Conservation (phyloP, 2,797 vertebrate genomes). For the Gambusia yucatana region DNA sequence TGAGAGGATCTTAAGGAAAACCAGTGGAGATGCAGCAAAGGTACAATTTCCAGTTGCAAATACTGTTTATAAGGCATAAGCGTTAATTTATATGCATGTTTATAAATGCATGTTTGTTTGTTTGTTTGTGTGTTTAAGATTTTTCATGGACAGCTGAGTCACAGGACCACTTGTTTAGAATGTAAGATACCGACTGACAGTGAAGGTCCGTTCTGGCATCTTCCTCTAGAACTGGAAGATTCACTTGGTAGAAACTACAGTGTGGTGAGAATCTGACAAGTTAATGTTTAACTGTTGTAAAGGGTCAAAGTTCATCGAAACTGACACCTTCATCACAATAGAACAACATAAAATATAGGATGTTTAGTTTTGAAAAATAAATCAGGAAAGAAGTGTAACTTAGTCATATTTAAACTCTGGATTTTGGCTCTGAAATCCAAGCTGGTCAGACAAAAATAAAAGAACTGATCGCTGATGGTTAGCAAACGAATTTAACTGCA, state of each 20-base stretch:
- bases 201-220: conserved; percentile 54
- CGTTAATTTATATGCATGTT: background rate
- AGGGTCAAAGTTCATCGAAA: background rate
- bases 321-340: background rate
- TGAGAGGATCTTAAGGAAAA: conserved; percentile 69
- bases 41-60: conserved; percentile 30
- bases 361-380: background rate
- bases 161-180: conserved; percentile 41
- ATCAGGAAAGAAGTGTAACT: background rate
- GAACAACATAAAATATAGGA: background rate
- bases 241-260: conserved; percentile 12
- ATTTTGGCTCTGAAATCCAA: background rate
- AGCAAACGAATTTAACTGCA: background rate
- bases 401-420: background rate
- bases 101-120: background rate
- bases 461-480: background rate
- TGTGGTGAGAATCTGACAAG: conserved; percentile 60
- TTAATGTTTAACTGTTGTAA: background rate
- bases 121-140: conserved; percentile 48
- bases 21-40: conserved; percentile 43
- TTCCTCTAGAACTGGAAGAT: conserved; percentile 62
- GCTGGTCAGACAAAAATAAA: background rate
- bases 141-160: conserved; percentile 63
- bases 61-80: background rate
- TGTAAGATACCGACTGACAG: background rate